Base-by-base conservation (phyloP, 2,113 vertebrate genomes). In the Oenanthe oenanthe region DNA sequence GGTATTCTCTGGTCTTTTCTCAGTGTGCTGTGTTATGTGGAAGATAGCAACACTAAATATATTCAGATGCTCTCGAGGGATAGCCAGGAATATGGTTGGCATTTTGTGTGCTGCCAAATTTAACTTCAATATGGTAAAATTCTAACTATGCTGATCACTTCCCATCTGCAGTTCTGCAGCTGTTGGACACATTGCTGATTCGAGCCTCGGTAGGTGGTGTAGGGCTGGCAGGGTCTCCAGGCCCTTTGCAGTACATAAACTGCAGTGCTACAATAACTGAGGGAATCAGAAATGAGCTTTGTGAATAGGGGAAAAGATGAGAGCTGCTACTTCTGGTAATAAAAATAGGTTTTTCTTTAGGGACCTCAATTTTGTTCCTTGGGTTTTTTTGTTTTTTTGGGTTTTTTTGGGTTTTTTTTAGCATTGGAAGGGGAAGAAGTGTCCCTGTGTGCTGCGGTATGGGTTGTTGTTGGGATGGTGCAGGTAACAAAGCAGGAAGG, bases 171-270 rank as follows among this genome's bases (percentile, higher is more conserved):
- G 57, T 1, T 1, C 24, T 32, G 56, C 16, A 15, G 34, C 61
- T 74, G 66, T 72, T 0, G 0, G 31, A 43, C 36, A 56, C 36
- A 66, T 61, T 56, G 26, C 34, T 17, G 56, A 77, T 21, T 61
- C 21, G 26, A 80, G n/a, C 29, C 31, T 13, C 9, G 5, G n/a
- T 2, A 0, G 58, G 25, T 21, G 6, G 16, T 2, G 0, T 15
- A 17, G 34, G 24, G 31, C 77, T 66, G 67, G 32, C 56, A 53
- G 42, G 36, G 24, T 73, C 40, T 74, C 19, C 17, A 12, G 45
- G 40, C 45, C 43, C 22, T 65, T 34, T 56, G 38, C 38, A n/a
- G 36, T 31, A 10, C 10, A 13, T 31, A 17, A 85, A 65, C 60
- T 31, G 8, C 45, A 85, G 5, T n/a, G 16, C 32, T 73, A 56